Evolutionary conservation across 2,888 invertebrate species (phyloP).

Genomic region (Zygothrica quintamaculata): DNA sequence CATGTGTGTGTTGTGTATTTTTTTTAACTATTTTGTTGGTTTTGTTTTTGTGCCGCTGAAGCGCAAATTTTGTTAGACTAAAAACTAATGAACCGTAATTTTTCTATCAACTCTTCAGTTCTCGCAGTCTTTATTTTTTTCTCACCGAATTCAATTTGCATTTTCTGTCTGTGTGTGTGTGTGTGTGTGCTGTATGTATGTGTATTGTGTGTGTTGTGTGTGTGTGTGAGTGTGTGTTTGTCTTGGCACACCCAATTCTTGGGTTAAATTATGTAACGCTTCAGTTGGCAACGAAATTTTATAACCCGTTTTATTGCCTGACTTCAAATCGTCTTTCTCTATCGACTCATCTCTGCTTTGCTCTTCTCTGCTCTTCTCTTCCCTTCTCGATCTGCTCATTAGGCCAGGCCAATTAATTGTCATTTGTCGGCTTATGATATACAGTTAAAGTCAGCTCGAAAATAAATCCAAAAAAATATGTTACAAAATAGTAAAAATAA

Average conservation of each 20-base stretch:
- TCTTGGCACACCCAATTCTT: constrained; percentile 67
- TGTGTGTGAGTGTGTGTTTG: constrained; percentile 22
- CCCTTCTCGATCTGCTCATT: constrained; percentile 40
- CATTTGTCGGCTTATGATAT: constrained; percentile 66
- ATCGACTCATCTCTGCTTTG: constrained; percentile 4
- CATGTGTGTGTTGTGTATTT: too few relatives aligned
- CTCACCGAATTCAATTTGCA: constrained; percentile 72
- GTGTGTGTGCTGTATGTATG: constrained; percentile 22
- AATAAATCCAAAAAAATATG: too few relatives aligned
- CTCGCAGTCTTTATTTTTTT: constrained; percentile 45
- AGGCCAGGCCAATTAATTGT: constrained; percentile 74
- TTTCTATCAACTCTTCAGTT: too few relatives aligned
- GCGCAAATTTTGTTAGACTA: constrained; percentile 34
- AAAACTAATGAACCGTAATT: constrained; percentile 67
- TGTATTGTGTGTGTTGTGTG: constrained; percentile 44
- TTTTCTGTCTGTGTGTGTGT: constrained; percentile 31
- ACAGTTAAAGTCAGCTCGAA: constrained; percentile 16
- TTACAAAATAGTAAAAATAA: constrained; percentile 1
- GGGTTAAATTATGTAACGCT: constrained; percentile 54
- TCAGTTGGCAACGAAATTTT: constrained; percentile 53
- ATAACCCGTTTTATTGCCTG: constrained; percentile 68
- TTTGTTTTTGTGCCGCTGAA: constrained; percentile 17
- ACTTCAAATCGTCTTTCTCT: constrained; percentile 1
- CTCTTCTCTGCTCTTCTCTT: constrained; percentile 6
- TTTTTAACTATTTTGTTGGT: constrained; percentile 5